Evolutionary conservation across 2,113 vertebrate species (phyloP).

Genomic region (Cricetomys ansorgei): DNA sequence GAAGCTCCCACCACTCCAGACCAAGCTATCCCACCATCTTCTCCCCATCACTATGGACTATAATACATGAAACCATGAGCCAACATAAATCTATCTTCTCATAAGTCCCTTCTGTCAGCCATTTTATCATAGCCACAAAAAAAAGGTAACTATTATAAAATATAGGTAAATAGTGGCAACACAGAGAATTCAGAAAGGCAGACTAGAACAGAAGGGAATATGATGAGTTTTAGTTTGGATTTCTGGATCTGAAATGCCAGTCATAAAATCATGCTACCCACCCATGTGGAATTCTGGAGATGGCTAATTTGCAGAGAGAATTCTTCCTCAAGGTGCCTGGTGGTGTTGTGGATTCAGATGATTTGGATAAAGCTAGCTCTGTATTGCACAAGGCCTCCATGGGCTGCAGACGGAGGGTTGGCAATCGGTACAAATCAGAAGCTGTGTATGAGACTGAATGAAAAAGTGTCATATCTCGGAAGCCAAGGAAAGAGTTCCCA

Average conservation of each 20-base stretch:
- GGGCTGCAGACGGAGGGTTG: neutral
- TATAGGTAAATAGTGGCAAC: neutral
- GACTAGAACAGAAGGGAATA: neutral
- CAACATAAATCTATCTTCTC: neutral
- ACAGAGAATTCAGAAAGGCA: neutral
- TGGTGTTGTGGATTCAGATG: neutral
- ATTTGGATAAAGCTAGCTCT: neutral
- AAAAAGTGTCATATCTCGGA: neutral
- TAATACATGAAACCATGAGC: neutral
- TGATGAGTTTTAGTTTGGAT: neutral
- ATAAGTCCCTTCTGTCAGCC: neutral
- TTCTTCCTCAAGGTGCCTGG: neutral
- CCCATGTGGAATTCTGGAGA: neutral
- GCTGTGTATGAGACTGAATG: neutral
- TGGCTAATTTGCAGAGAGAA: neutral
- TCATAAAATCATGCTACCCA: neutral
- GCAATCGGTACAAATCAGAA: neutral
- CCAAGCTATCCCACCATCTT: neutral
- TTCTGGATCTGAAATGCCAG: neutral
- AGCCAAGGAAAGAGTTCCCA: neutral
- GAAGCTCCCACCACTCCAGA: neutral
- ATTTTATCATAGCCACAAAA: neutral
- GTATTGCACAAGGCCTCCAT: neutral
- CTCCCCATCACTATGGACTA: neutral
- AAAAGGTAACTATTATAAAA: neutral